Evolutionary conservation across 2,113 vertebrate species (phyloP), one percentile per base, ranked within the genome.

Genomic region (Gallinago jamesoni): DNA sequence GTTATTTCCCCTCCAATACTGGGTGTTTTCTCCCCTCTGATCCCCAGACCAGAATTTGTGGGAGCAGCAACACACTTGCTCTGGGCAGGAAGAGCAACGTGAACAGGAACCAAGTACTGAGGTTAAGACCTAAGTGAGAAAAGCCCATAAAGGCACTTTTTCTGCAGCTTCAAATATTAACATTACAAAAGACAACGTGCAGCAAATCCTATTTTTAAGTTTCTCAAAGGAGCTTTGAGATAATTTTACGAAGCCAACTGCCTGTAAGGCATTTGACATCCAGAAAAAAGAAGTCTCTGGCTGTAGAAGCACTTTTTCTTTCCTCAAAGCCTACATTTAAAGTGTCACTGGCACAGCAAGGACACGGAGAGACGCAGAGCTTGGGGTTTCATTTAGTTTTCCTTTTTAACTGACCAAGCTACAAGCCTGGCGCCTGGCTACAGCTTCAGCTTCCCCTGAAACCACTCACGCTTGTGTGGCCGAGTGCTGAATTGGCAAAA

Each of bases 141-240:
- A 92, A 93, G 31, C 37, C 60, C 28, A 7, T 9, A 76, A 27
- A 28, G 45, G 52, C 37, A 41, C 17, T 57, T 81, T 7, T 73
- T 59, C 55, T 84, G 48, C 57, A 57, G 43, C 66, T 96, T 69
- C 66, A 70, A 73, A 75, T 78, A 92, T 81, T 89, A 90, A 55
- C 64, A 24, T 62, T 94, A 87, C 45, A 43, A 96, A 84, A 62
- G 66, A 53, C 35, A 93, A 81, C 80, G 72, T 63, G 56, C 45
- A 91, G 62, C 30, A 81, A 75, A 43, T 81, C 62, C 70, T 89
- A 57, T 78, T 94, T 93, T 92, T 78, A 91, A 84, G 87, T 79
- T 96, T 82, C 57, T 90, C 78, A 89, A 76, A 94, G 53, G 50
- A 94, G 57, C 81, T 78, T 76, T 89, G 57, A 87, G 69, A 63